Conservation (phyloP, 2,888 invertebrate species). For the Trissolcus brochymenae region DNA sequence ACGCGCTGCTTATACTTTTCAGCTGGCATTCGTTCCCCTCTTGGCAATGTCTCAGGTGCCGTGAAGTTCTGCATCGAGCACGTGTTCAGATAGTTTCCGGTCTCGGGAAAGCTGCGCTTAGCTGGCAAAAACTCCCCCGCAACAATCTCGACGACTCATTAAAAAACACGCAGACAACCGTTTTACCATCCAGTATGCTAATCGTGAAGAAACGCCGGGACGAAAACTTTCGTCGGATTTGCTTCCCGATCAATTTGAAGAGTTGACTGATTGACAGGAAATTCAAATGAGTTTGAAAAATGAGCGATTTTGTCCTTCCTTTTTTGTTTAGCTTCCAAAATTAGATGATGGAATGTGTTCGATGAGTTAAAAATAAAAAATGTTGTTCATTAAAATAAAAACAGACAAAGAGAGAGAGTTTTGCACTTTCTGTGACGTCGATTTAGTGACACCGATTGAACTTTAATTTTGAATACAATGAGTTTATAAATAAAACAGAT, state of each 20-base stretch:
- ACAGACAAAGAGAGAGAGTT: no score
- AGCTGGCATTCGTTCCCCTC: conserved; percentile 32
- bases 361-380: no score
- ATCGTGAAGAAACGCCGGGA: no score
- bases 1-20: conserved; percentile 38
- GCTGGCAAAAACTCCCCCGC: conserved; percentile 24
- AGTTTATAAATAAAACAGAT: conserved; percentile 4
- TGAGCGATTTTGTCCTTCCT: no score
- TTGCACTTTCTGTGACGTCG: no score
- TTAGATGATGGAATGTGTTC: no score
- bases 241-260: no score
- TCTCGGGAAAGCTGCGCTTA: conserved; percentile 21
- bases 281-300: no score
- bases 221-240: no score
- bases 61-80: conserved; percentile 38
- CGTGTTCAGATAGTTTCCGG: conserved; percentile 48
- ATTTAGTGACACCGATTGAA: not conserved
- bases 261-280: no score
- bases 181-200: not conserved
- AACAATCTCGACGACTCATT: conserved; percentile 8
- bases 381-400: no score
- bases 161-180: conserved; percentile 20
- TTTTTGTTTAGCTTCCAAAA: no score
- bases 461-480: conserved; percentile 10
- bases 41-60: conserved; percentile 30